Evolutionary conservation across 2,888 invertebrate genomes (phyloP), one percentile per base, ranked within the genome.

Genomic region (Lamellibrachia columna): DNA sequence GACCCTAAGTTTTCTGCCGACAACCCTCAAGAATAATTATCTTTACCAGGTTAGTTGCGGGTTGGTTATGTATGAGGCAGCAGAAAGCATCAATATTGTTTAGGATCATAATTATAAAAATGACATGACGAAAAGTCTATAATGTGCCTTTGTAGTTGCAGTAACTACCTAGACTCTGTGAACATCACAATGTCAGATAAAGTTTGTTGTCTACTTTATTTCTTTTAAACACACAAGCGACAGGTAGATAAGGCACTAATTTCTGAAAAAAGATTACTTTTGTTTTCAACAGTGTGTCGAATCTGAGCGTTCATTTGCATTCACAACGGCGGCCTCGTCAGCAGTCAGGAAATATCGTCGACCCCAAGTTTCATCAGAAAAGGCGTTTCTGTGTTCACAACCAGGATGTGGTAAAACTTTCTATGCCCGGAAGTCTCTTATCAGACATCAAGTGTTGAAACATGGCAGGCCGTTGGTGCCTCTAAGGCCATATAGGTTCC

Each of bases 241-340:
- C 55, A 55, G 6, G 6, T 75, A 75, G 75, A 75, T 22, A 15
- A 75, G 75, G 75, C 22, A n/a, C 75, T 75, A 75, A 75, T 75
- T 75, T 75, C 22, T 75, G 75, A 75, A 75, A 75, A 40, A 75
- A 15, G 75, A 75, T 75, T 75, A 75, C 75, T 75, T 75, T 75
- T 75, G 75, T 75, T 75, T 75, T 75, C 75, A n/a, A 75, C 75
- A 75, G 75, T 75, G 75, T 22, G 75, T 75, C 22, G 75, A 75
- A 75, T n/a, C 75, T 75, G 75, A 22, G 2, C 22, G 75, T 75
- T 75, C 75, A 75, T 75, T 75, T 75, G 75, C 75, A 75, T 75
- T 75, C 75, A 75, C 22, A n/a, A 75, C 15, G 75, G 15, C 75
- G 75, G 75, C 75, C 75, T 75, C 75, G 22, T 75, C 75, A 75